Conservation (phyloP, 2,797 vertebrate species). For the Mormyrops boulengeri region DNA sequence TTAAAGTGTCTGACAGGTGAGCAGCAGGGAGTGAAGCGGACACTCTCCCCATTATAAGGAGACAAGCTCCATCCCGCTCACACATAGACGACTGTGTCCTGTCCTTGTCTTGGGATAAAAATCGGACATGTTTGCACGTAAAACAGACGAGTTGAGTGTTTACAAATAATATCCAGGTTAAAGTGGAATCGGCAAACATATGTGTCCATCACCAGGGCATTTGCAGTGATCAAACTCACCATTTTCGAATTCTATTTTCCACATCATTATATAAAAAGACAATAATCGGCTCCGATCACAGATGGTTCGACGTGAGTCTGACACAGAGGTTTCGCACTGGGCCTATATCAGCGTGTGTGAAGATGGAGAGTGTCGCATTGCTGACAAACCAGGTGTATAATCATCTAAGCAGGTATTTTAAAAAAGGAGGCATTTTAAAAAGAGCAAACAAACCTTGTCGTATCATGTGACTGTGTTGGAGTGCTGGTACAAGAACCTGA, state of each 20-base stretch:
- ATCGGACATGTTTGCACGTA: not conserved
- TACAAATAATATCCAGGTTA: not conserved
- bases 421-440: not conserved
- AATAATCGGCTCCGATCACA: not conserved
- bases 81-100: not conserved
- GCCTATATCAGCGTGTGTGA: not conserved
- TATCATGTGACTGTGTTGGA: not conserved
- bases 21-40: conserved; percentile 31
- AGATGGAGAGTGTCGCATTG: not conserved
- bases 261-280: not conserved
- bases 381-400: not conserved
- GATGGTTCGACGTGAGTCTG: not conserved
- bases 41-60: conserved; percentile 23
- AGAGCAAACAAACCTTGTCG: not conserved
- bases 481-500: not conserved
- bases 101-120: not conserved
- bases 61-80: conserved; percentile 14
- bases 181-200: not conserved
- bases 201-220: not conserved
- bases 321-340: not conserved
- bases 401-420: not conserved
- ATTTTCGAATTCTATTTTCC: not conserved
- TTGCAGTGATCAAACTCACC: not conserved
- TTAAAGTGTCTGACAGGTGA: conserved; percentile 42
- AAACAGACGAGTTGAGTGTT: not conserved